Percentiles rank a stretch among this genome's conserved stretches.
phyloP scores from a whole-genome alignment of 2,888 invertebrate species.

The Agrotis ipsilon region DNA sequence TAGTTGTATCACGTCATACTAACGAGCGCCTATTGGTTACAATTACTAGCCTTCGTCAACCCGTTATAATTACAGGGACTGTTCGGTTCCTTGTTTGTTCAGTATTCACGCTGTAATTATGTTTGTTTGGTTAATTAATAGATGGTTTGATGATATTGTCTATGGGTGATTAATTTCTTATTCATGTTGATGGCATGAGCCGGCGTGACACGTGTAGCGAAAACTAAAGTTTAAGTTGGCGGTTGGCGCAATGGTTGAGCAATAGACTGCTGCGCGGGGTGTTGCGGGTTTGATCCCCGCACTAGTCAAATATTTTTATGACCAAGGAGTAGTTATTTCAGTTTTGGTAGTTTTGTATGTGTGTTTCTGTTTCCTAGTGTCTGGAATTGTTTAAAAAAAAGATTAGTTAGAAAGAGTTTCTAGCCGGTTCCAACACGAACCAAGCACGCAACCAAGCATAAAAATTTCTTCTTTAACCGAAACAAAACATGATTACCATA shows the following conservation, averaged over 20 bases:
- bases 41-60: conserved; percentile 32
- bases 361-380: no score
- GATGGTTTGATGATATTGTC: conserved; percentile 23
- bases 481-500: background rate
- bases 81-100: conserved; percentile 29
- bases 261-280: no score
- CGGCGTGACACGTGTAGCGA: background rate
- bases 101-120: conserved; percentile 35
- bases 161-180: conserved; percentile 17
- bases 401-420: no score
- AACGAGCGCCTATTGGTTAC: conserved; percentile 51
- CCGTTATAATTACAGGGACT: conserved; percentile 47
- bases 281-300: no score
- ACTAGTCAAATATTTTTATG: no score
- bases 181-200: conserved; percentile 21
- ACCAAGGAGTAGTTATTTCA: no score
- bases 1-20: conserved; percentile 55
- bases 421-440: no score
- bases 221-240: background rate
- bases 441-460: no score
- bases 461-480: background rate
- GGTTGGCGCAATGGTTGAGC: no score
- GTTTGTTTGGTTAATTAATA: conserved; percentile 32
- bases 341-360: no score
- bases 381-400: no score